phyloP scores from a whole-genome alignment of 1,140 invertebrate genomes.

The Acromyrmex echinatior region DNA sequence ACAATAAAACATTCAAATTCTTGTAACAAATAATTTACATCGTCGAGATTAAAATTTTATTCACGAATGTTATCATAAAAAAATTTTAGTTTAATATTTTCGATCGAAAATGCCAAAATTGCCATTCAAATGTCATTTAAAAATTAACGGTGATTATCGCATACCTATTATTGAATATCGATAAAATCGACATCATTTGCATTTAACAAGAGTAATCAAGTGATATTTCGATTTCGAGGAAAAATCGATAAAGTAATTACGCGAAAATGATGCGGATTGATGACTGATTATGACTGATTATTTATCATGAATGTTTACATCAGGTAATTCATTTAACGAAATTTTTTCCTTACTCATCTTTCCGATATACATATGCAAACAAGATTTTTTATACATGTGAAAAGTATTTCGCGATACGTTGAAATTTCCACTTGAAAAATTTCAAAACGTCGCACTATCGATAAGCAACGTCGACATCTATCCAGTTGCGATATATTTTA shows the following conservation, averaged over 20 bases:
- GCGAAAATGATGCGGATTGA: not conserved
- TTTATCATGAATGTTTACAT: slow-evolving; percentile 15
- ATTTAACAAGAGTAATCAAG: not conserved
- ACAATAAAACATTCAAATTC: not conserved
- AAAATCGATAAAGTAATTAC: slow-evolving; percentile 1
- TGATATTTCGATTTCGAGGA: not conserved
- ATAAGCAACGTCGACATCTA: slow-evolving; percentile 48
- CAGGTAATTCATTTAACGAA: not conserved
- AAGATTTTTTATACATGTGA: not conserved
- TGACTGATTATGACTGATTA: not conserved
- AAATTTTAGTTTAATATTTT: not conserved
- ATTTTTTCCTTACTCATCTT: not conserved
- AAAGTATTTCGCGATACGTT: slow-evolving; percentile 32
- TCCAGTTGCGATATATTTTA: slow-evolving; percentile 34
- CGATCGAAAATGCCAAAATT: not conserved
- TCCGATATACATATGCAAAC: not conserved
- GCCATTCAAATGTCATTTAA: not conserved
- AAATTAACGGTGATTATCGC: slow-evolving; percentile 8
- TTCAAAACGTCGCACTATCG: slow-evolving; percentile 38
- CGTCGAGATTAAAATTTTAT: not conserved
- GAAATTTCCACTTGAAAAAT: slow-evolving; percentile 56
- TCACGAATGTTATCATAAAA: not conserved
- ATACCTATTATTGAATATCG: not conserved
- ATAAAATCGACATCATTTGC: not conserved
- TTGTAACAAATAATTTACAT: not conserved